Conservation (phyloP, 2,888 invertebrate species). For the Oxytorus armatus region DNA sequence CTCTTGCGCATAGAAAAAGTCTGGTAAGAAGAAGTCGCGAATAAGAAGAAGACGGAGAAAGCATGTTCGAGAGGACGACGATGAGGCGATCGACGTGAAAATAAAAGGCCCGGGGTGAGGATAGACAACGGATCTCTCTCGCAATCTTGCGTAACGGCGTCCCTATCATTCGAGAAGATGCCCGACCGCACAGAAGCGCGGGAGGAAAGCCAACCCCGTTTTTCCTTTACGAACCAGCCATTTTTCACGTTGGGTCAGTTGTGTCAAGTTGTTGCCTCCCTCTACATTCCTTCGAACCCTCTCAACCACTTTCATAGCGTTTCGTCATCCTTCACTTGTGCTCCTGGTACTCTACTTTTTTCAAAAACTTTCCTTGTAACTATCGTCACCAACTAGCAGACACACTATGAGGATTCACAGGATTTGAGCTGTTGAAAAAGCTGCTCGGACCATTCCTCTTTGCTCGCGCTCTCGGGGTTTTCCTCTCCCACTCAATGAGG, state of each 20-base stretch:
- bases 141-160: slow-evolving; percentile 49
- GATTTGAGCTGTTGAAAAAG: not conserved
- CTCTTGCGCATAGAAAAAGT: not conserved
- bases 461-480: not conserved
- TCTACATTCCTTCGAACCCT: not conserved
- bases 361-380: not conserved
- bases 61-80: not conserved
- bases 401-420: slow-evolving; percentile 7
- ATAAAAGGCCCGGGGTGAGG: slow-evolving; percentile 47
- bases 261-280: slow-evolving; percentile 20
- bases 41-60: not conserved
- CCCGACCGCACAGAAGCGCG: slow-evolving; percentile 29
- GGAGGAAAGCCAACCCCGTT: slow-evolving; percentile 53
- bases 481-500: slow-evolving; percentile 2
- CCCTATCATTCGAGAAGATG: slow-evolving; percentile 40
- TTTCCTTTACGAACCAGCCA: slow-evolving; percentile 41
- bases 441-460: not conserved
- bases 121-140: slow-evolving; percentile 52
- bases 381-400: not conserved
- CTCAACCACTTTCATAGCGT: not conserved
- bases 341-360: not conserved
- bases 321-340: slow-evolving; percentile 5
- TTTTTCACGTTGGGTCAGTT: slow-evolving; percentile 48
- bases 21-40: not conserved
- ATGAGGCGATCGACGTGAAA: slow-evolving; percentile 48